Percentiles rank a stretch among this genome's conserved stretches.
phyloP scores from a whole-genome alignment of 2,797 vertebrate genomes.

The Zalophus californianus region DNA sequence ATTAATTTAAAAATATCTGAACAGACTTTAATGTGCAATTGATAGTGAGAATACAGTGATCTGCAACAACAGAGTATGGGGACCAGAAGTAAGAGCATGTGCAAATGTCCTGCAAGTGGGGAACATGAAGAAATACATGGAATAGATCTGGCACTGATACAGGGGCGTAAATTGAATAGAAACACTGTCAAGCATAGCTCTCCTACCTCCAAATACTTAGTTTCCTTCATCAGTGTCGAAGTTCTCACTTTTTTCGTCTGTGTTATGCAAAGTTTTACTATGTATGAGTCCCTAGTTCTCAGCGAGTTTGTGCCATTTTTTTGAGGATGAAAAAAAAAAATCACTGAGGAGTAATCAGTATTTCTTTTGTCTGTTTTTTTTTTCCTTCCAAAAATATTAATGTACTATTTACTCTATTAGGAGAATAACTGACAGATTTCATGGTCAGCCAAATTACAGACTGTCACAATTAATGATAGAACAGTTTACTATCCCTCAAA shows the following conservation, averaged over 20 bases:
- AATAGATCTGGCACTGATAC: neutral
- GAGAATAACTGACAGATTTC: neutral
- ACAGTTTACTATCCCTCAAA: neutral
- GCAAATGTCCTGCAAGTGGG: neutral
- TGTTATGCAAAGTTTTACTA: neutral
- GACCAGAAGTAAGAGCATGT: neutral
- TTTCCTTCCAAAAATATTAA: slow-evolving; percentile 20
- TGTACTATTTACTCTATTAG: neutral
- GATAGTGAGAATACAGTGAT: neutral
- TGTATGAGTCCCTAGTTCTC: neutral
- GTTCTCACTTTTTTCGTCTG: neutral
- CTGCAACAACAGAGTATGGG: accelerated
- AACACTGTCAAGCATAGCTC: neutral
- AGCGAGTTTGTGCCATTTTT: neutral
- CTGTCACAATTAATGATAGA: neutral
- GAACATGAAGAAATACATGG: neutral
- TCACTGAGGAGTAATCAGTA: neutral
- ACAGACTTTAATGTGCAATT: neutral
- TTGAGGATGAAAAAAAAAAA: neutral
- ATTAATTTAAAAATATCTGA: neutral
- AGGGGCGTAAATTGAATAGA: neutral
- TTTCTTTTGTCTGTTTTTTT: neutral
- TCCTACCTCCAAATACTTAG: neutral
- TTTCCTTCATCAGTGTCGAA: neutral
- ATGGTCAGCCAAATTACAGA: neutral